A percentile compares a stretch with the other conserved stretches of the same genome.
These are phyloP conservation scores for Melanotus villosus DNA, from an alignment of 2,888 invertebrate species.

Conservation along the genomic window DNA sequence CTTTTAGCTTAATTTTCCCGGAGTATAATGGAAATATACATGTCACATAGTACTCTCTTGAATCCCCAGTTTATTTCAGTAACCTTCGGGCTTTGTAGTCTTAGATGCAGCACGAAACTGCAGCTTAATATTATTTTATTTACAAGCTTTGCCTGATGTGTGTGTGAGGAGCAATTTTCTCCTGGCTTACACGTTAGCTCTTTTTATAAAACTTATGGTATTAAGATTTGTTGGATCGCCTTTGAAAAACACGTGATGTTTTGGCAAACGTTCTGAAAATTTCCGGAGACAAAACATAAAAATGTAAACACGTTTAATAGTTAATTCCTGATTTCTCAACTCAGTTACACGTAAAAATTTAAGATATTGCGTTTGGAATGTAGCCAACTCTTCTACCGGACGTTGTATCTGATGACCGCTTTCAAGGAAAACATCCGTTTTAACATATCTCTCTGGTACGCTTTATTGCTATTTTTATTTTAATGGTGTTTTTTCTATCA, in stretches of 20 bases:
- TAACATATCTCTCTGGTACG: neutral
- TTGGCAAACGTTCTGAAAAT: slow-evolving; percentile 2
- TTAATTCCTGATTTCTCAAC: slow-evolving; percentile 20
- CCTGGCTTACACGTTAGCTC: neutral
- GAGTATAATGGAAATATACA: slow-evolving; percentile 38
- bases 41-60: slow-evolving; percentile 24
- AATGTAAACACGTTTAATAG: slow-evolving; percentile 28
- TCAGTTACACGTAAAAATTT: slow-evolving; percentile 11
- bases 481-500: no score
- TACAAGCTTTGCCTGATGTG: slow-evolving; percentile 7
- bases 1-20: slow-evolving; percentile 50
- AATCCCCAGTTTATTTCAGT: slow-evolving; percentile 23
- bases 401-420: neutral
- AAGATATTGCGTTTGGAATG: slow-evolving; percentile 22
- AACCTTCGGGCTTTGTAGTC: slow-evolving; percentile 15
- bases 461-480: no score
- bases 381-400: slow-evolving; percentile 8
- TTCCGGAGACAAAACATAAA: slow-evolving; percentile 17
- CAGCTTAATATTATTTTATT: slow-evolving; percentile 23
- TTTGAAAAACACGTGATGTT: neutral
- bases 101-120: neutral
- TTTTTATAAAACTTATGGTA: neutral
- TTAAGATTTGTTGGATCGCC: neutral
- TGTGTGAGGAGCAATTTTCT: neutral
- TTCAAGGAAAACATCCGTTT: neutral